Evolutionary conservation across 2,113 vertebrate species (phyloP).

Genomic region (Myiagra hebetior): DNA sequence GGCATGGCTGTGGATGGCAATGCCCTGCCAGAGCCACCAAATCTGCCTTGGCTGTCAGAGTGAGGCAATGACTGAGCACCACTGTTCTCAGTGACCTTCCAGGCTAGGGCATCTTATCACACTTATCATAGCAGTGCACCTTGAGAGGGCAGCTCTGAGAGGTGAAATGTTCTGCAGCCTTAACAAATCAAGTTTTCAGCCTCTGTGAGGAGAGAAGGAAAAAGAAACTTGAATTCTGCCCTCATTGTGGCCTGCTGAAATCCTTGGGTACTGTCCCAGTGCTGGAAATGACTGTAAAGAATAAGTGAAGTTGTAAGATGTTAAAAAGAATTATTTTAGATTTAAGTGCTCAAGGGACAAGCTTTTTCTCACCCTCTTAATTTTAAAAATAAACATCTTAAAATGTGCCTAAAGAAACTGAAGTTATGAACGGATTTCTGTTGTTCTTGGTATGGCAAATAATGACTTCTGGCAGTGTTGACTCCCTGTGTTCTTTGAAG

Average conservation of each 20-base stretch:
- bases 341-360: not conserved
- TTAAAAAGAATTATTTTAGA: not conserved
- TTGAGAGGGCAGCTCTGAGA: not conserved
- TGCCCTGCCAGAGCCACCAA: not conserved
- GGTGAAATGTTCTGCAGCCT: not conserved
- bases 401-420: not conserved
- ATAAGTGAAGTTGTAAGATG: not conserved
- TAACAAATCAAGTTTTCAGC: not conserved
- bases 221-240: not conserved
- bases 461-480: not conserved
- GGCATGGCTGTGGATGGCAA: not conserved
- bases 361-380: not conserved
- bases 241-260: not conserved
- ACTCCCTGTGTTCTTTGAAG: not conserved
- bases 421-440: not conserved
- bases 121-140: not conserved
- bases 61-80: not conserved
- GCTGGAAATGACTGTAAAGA: not conserved
- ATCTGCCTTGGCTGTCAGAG: not conserved
- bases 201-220: not conserved
- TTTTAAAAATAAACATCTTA: not conserved
- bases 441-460: not conserved
- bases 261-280: not conserved
- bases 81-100: not conserved
- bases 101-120: slow-evolving; percentile 41